Evolutionary conservation across 1,140 invertebrate species (phyloP).

Genomic region (Orius laevigatus): DNA sequence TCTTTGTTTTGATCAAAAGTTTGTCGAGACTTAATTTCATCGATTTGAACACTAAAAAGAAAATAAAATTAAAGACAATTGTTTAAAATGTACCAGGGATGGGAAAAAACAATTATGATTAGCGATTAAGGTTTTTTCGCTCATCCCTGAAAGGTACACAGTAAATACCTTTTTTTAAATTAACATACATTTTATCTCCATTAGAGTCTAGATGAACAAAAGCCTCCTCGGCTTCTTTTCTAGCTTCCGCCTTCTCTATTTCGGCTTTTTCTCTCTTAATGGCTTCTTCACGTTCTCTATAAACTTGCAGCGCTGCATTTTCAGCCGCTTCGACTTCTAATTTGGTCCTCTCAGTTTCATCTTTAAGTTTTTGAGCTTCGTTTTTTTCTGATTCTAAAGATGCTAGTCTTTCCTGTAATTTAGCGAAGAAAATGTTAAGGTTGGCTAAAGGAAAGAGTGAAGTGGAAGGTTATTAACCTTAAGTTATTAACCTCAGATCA

Average conservation of each 20-base stretch:
- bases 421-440: conserved; percentile 2
- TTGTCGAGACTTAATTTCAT: conserved; percentile 58
- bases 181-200: conserved; percentile 39
- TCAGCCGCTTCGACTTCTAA: conserved; percentile 54
- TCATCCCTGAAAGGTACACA: not conserved
- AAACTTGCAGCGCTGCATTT: conserved; percentile 56
- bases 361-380: conserved; percentile 50
- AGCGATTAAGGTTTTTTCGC: too few relatives aligned
- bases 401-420: conserved; percentile 34
- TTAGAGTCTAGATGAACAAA: conserved; percentile 65
- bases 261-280: conserved; percentile 32
- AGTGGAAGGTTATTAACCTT: not conserved
- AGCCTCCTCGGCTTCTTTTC: conserved; percentile 34
- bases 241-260: conserved; percentile 39
- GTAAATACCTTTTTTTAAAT: conserved; percentile 1
- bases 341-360: conserved; percentile 58
- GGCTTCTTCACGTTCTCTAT: conserved; percentile 31
- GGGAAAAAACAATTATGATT: too few relatives aligned
- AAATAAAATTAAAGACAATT: conserved; percentile 5
- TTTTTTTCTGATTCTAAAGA: conserved; percentile 53
- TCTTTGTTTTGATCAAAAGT: conserved; percentile 80
- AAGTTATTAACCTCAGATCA: not conserved
- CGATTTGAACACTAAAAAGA: conserved; percentile 41
- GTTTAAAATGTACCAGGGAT: too few relatives aligned
- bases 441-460: too few relatives aligned